A percentile compares a stretch with the other conserved stretches of the same genome.
These are phyloP conservation scores for Dendropsophus ebraccatus DNA, from an alignment of 2,113 vertebrate genomes.

Conservation along the genomic window DNA sequence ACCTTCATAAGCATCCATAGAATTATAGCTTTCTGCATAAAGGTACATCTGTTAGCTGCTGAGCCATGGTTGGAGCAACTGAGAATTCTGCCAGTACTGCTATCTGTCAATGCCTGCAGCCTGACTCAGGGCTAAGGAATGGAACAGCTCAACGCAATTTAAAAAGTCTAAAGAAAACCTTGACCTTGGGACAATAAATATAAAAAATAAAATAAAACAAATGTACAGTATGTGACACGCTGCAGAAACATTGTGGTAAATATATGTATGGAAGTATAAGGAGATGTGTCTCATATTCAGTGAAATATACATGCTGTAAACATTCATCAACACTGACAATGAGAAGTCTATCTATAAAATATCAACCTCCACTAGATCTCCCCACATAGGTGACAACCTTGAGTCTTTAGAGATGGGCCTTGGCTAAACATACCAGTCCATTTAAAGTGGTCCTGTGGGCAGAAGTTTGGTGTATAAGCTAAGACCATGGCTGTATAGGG, in stretches of 20 bases:
- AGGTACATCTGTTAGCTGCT: constrained; percentile 51
- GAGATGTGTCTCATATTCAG: not conserved
- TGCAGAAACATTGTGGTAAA: not conserved
- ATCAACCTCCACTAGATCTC: not conserved
- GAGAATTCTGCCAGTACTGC: constrained; percentile 28
- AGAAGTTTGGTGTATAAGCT: no score
- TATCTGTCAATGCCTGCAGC: constrained; percentile 43
- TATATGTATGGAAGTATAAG: no score
- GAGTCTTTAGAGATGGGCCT: not conserved
- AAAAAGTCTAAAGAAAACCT: constrained; percentile 14
- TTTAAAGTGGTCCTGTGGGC: not conserved
- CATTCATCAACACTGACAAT: not conserved
- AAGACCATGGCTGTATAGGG: no score
- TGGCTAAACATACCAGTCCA: not conserved
- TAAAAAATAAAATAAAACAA: not conserved
- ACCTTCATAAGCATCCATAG: constrained; percentile 38
- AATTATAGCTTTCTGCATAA: constrained; percentile 44
- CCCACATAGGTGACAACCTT: not conserved
- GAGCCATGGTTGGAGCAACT: constrained; percentile 50
- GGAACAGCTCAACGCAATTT: constrained; percentile 35
- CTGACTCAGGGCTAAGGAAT: constrained; percentile 50
- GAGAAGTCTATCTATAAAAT: not conserved
- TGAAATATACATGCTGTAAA: not conserved
- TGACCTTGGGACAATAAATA: not conserved
- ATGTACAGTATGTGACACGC: not conserved